A percentile compares a stretch with the other conserved stretches of the same genome.
phyloP scores from a whole-genome alignment of 2,113 vertebrate genomes.

The Sylvietta virens region DNA sequence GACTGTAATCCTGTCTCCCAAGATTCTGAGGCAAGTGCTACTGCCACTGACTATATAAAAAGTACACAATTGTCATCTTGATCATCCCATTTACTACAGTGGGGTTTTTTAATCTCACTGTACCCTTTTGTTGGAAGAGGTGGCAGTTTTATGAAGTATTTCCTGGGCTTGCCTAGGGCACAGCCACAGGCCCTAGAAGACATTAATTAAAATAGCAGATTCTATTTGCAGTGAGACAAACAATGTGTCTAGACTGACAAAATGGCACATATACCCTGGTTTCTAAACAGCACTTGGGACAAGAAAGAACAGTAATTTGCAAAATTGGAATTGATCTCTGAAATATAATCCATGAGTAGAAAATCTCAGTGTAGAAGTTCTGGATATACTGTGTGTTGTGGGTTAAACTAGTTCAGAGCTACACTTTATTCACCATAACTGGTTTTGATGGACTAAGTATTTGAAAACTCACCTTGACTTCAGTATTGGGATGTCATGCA shows the following conservation, averaged over 20 bases:
- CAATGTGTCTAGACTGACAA: neutral
- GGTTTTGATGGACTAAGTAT: neutral
- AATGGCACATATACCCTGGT: neutral
- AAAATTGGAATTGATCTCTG: neutral
- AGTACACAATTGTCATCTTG: neutral
- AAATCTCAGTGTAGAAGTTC: neutral
- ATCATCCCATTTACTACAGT: neutral
- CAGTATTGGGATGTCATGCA: neutral
- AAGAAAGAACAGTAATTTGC: neutral
- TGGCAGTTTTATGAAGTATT: neutral
- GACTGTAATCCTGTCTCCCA: neutral
- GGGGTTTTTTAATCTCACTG: neutral
- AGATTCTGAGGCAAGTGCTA: neutral
- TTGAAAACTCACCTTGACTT: neutral
- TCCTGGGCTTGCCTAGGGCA: neutral
- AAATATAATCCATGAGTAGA: neutral
- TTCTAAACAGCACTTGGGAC: neutral
- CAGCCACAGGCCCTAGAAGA: neutral
- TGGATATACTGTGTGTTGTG: neutral
- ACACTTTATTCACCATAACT: neutral
- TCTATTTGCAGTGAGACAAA: neutral
- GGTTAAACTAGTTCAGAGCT: neutral
- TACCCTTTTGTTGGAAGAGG: neutral
- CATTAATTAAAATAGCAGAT: neutral
- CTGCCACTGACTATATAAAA: neutral